phyloP scores from a whole-genome alignment of 2,888 invertebrate genomes.

The Halocaridina rubra region DNA sequence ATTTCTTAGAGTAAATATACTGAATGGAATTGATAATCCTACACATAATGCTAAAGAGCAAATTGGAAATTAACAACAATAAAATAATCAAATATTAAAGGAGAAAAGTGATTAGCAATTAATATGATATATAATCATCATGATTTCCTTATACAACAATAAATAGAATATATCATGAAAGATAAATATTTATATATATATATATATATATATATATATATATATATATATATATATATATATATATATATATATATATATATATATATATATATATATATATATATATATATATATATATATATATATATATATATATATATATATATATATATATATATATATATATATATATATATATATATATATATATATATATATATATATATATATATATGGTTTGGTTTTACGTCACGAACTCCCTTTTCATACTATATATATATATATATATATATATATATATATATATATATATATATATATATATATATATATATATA shows the following conservation, averaged over 20 bases:
- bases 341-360: conserved; percentile 35
- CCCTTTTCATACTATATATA: too few species aligned
- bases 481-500: too few species aligned
- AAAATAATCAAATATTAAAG: too few species aligned
- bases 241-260: neutral
- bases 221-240: conserved; percentile 5
- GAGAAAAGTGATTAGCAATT: too few species aligned
- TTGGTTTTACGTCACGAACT: too few species aligned
- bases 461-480: neutral
- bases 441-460: neutral
- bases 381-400: conserved; percentile 22
- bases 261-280: neutral
- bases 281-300: neutral
- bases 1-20: too few species aligned
- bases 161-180: too few species aligned
- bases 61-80: too few species aligned
- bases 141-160: too few species aligned
- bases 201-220: neutral
- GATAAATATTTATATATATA: neutral
- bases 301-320: neutral
- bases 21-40: too few species aligned
- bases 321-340: conserved; percentile 15
- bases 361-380: conserved; percentile 31
- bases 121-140: too few species aligned
- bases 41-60: too few species aligned